Percentiles rank a stretch among this genome's conserved stretches.
These are phyloP conservation scores for Apaloderma vittatum DNA, from an alignment of 2,113 vertebrate species.

Conservation along the genomic window DNA sequence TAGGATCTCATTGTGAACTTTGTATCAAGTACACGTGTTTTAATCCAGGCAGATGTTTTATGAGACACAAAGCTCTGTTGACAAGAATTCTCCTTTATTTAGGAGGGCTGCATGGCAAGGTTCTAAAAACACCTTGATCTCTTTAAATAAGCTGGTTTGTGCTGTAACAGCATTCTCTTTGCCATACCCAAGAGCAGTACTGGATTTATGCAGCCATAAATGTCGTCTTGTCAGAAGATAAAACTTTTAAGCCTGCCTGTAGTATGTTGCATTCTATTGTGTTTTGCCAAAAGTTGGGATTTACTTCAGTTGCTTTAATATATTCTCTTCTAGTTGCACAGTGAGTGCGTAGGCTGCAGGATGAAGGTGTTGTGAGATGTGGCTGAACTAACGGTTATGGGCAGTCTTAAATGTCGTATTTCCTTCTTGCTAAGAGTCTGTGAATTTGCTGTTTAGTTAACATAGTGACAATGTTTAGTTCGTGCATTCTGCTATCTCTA, in stretches of 20 bases:
- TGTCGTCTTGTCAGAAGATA: not conserved
- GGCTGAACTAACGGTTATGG: not conserved
- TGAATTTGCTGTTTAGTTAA: not conserved
- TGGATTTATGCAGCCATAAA: not conserved
- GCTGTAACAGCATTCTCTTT: not conserved
- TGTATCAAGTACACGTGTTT: fast-evolving
- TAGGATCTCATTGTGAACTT: not conserved
- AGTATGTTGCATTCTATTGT: fast-evolving
- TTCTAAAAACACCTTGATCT: not conserved
- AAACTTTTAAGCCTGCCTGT: not conserved
- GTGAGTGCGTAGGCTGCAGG: not conserved
- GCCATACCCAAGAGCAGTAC: fast-evolving
- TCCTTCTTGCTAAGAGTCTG: not conserved
- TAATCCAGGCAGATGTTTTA: not conserved
- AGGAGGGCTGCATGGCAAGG: not conserved
- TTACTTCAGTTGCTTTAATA: not conserved
- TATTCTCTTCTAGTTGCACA: not conserved
- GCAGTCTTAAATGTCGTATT: not conserved
- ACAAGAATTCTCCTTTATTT: not conserved
- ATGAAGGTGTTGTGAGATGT: fast-evolving
- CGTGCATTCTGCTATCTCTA: not conserved
- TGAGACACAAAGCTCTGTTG: not conserved
- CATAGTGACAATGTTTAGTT: not conserved
- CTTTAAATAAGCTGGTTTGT: not conserved
- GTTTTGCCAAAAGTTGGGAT: not conserved